phyloP scores from a whole-genome alignment of 2,797 vertebrate genomes.

The Glossophaga mutica region DNA sequence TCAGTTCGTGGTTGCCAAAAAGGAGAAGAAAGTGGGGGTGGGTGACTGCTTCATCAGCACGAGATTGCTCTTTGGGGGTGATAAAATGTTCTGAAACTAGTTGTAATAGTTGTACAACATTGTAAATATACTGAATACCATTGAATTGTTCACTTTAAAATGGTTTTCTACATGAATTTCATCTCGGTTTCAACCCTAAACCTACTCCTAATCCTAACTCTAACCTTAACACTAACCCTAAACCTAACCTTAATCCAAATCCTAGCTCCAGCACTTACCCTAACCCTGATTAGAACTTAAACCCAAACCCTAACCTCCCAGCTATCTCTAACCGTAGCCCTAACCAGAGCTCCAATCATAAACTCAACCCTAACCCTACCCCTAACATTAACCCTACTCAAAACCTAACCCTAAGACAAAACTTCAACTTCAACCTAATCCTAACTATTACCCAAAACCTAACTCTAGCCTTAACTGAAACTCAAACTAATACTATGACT shows the following conservation, averaged over 20 bases:
- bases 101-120: too few relatives aligned
- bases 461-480: neutral
- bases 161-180: neutral
- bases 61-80: too few relatives aligned
- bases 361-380: neutral
- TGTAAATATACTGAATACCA: too few relatives aligned
- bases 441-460: neutral
- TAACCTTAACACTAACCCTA: neutral
- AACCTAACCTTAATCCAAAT: neutral
- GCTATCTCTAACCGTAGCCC: neutral
- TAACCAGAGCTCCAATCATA: neutral
- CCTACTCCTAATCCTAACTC: neutral
- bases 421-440: too few relatives aligned
- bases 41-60: neutral
- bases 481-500: neutral
- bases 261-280: neutral
- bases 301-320: neutral
- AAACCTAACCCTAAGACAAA: neutral
- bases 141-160: too few relatives aligned
- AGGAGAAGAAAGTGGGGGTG: neutral
- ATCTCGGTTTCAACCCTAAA: neutral
- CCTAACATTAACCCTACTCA: neutral
- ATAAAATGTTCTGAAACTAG: too few relatives aligned
- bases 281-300: neutral
- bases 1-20: neutral